These are phyloP conservation scores for Pitangus sulphuratus DNA, from an alignment of 2,797 vertebrate genomes.

Conservation along the genomic window DNA sequence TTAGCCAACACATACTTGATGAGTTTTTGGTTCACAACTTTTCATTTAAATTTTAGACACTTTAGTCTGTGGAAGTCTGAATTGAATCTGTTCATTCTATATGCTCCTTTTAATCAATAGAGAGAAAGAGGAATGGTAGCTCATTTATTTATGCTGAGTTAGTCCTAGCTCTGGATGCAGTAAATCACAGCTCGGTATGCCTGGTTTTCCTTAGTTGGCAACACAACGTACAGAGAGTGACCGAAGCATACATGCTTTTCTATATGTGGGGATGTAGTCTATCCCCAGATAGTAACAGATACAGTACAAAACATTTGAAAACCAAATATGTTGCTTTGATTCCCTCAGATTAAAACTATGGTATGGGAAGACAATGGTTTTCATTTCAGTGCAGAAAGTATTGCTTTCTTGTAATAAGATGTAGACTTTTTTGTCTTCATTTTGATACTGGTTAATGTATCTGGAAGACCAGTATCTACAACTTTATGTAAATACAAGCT, in stretches of 20 bases:
- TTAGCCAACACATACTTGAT: neutral
- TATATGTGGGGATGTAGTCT: neutral
- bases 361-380: neutral
- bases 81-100: neutral
- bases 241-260: neutral
- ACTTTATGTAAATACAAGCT: neutral
- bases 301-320: neutral
- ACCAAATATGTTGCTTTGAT: neutral
- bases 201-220: neutral
- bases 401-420: neutral
- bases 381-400: neutral
- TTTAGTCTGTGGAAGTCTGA: neutral
- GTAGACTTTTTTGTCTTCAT: neutral
- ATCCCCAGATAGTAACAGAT: neutral
- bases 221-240: neutral
- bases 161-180: neutral
- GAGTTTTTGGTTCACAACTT: neutral
- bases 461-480: neutral
- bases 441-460: neutral
- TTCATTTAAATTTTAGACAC: neutral
- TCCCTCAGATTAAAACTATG: neutral
- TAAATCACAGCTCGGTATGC: neutral
- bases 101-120: neutral
- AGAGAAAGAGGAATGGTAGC: neutral
- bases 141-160: neutral